A percentile compares a stretch with the other conserved stretches of the same genome.
Conservation (phyloP, 2,797 vertebrate genomes). For the Lithobates sylvaticus region DNA sequence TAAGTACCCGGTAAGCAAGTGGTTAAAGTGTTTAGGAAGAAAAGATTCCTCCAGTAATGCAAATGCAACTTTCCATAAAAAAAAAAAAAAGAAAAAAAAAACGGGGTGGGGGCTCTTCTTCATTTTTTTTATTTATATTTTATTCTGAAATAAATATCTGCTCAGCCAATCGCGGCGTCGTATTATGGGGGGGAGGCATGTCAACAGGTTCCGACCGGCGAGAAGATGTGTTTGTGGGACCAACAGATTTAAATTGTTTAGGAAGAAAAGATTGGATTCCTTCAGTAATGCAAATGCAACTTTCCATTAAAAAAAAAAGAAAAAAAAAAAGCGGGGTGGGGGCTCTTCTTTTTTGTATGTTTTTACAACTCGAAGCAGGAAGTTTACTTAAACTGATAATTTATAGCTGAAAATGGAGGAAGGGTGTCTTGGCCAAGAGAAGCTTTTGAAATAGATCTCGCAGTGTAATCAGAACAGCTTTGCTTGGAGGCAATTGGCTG, state of each 20-base stretch:
- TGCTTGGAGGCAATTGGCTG: background rate
- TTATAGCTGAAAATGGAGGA: slow-evolving; percentile 6
- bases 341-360: background rate
- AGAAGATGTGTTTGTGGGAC: slow-evolving; percentile 48
- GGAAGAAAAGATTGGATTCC: slow-evolving; percentile 55
- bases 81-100: background rate
- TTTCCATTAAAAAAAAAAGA: background rate
- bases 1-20: too few relatives aligned
- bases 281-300: slow-evolving; percentile 19
- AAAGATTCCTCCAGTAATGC: slow-evolving; percentile 45
- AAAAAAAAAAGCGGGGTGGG: background rate
- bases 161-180: too few relatives aligned
- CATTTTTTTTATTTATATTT: background rate
- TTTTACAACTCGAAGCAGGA: slow-evolving; percentile 23
- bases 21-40: slow-evolving; percentile 57
- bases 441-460: background rate
- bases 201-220: slow-evolving; percentile 34
- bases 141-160: background rate
- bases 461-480: background rate
- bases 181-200: background rate
- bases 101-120: background rate
- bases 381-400: slow-evolving; percentile 27
- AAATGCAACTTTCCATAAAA: slow-evolving; percentile 17
- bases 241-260: slow-evolving; percentile 53
- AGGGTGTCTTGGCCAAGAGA: background rate